Base-by-base conservation (phyloP, 2,797 vertebrate genomes). In the Acanthornis magna region DNA sequence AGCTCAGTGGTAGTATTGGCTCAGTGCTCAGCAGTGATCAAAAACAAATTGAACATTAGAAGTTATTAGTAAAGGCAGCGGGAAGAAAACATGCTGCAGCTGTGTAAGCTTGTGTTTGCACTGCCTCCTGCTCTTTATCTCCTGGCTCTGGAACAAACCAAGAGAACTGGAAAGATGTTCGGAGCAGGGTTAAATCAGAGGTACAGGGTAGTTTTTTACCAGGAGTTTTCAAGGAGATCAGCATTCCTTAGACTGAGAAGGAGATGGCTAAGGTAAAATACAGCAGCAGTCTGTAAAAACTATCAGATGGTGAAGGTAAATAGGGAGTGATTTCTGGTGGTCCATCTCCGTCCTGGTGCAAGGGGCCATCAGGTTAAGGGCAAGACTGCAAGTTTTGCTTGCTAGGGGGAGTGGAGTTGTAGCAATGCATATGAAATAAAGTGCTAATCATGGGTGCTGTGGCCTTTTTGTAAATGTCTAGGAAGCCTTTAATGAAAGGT, bases 401-500 rank as follows among this genome's bases (percentile, higher is more conserved):
- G 27, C 30, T 34, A 22, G 16, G 10, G 15, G 20, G 11, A 58
- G 9, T 2, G 5, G 27, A 48, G 16, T 30, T 84, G 40, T 48
- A 90, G 57, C 8, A 74, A 25, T 57, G 54, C n/a, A 20, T 23
- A 16, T 60, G 38, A 89, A 89, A 90, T 55, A 7, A 82, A 68
- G 45, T 42, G 78, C 42, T 83, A 82, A 77, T 70, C 25, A 16
- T 34, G 22, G 25, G 16, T 66, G 40, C n/a, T 18, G 8, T 83
- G 72, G 54, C 78, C n/a, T 93, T 91, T 93, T 38, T 70, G 66
- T 63, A 91, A 95, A 60, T 83, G 86, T 67, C 79, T 76, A 48
- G 36, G 80, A 93, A 88, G 57, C 63, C 32, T 93, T 89, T 93
- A 95, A 95, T 87, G 73, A 86, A 93, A 94, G 91, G 83, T 90